Conservation (phyloP, 2,113 vertebrate species). For the Albula glossodonta region DNA sequence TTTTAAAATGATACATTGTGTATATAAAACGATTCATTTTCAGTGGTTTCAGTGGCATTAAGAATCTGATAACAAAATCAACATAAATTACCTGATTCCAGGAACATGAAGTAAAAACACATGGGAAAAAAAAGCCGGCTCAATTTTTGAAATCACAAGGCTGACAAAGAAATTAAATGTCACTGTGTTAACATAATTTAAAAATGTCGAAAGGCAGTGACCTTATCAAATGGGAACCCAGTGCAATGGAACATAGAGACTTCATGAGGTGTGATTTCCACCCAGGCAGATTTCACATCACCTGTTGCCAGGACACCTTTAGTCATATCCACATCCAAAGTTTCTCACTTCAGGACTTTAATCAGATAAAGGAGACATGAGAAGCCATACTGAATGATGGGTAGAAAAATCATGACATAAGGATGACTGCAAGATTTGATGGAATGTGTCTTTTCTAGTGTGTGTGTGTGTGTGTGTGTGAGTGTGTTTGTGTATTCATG, state of each 20-base stretch:
- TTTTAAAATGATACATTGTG: too few species aligned
- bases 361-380: conserved; percentile 29
- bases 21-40: too few species aligned
- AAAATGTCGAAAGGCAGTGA: too few species aligned
- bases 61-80: too few species aligned
- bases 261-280: background rate
- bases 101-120: too few species aligned
- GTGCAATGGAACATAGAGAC: background rate
- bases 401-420: background rate
- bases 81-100: too few species aligned
- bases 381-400: background rate
- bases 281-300: too few species aligned
- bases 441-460: background rate
- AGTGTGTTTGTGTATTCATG: too few species aligned
- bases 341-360: conserved; percentile 20
- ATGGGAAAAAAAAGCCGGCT: too few species aligned
- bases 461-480: too few species aligned
- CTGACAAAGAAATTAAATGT: background rate
- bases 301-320: background rate
- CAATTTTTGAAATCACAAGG: background rate
- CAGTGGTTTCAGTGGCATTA: too few species aligned
- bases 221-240: background rate
- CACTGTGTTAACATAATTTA: too few species aligned
- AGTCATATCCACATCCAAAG: conserved; percentile 4
- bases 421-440: background rate